Evolutionary conservation across 1,140 invertebrate genomes (phyloP).

Genomic region (Hirudo medicinalis): DNA sequence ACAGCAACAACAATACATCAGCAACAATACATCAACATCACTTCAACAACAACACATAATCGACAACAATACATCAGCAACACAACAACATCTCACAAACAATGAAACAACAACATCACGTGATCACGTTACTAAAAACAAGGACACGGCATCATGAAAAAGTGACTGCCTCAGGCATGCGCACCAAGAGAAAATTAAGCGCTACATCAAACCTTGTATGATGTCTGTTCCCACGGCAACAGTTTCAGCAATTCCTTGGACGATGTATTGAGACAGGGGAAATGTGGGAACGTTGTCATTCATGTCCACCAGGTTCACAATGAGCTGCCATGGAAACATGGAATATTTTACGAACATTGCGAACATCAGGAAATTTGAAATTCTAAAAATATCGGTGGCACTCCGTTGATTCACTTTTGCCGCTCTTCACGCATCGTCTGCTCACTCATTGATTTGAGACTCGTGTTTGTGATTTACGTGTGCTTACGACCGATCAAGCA

Average conservation of each 20-base stretch:
- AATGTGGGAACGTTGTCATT: constrained; percentile 24
- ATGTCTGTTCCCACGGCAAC: constrained; percentile 22
- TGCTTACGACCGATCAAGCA: too few relatives aligned
- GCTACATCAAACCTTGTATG: constrained; percentile 21
- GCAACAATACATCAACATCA: neutral
- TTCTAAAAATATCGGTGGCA: too few relatives aligned
- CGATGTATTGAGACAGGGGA: constrained; percentile 24
- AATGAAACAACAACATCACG: neutral
- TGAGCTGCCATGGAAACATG: constrained; percentile 10
- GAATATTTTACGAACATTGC: too few relatives aligned
- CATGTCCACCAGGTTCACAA: constrained; percentile 20
- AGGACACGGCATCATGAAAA: neutral
- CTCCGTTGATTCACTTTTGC: too few relatives aligned
- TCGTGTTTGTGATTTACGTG: too few relatives aligned
- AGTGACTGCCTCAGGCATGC: neutral
- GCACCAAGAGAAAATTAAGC: too few relatives aligned
- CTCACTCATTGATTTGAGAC: too few relatives aligned
- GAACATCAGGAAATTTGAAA: too few relatives aligned
- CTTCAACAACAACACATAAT: neutral
- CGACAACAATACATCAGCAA: too few relatives aligned
- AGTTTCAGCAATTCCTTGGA: constrained; percentile 21
- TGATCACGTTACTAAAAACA: neutral
- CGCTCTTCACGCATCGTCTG: too few relatives aligned
- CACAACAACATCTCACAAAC: constrained; percentile 1
- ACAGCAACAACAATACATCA: neutral